Percentiles rank a stretch among this genome's conserved stretches.
Conservation (phyloP, 2,888 invertebrate genomes). For the Cotesia congregata region DNA sequence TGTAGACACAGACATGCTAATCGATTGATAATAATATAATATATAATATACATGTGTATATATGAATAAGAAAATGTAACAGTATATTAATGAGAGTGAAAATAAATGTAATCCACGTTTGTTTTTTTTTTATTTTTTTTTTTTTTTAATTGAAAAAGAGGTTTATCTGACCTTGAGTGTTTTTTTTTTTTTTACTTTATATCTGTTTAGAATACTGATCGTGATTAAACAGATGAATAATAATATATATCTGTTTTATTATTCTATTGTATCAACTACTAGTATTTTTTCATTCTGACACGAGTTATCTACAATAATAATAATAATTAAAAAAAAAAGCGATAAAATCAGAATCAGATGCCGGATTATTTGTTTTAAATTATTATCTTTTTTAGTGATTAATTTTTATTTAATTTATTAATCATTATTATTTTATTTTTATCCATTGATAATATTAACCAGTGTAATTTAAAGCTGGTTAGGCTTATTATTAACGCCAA, state of each 20-base stretch:
- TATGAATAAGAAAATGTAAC: not conserved
- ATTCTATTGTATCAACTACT: not conserved
- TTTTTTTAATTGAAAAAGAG: not conserved
- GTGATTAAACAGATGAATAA: slow-evolving; percentile 16
- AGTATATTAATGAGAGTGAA: slow-evolving; percentile 5
- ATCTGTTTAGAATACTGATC: not conserved
- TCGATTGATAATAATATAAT: not conserved
- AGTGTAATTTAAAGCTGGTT: not conserved
- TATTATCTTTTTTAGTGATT: not conserved
- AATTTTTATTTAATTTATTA: not conserved
- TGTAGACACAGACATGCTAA: not conserved
- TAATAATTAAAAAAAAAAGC: not conserved
- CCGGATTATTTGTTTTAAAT: slow-evolving; percentile 1
- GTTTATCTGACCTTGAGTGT: slow-evolving; percentile 10
- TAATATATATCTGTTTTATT: not conserved
- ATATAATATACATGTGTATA: not conserved
- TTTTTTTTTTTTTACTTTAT: slow-evolving; percentile 1
- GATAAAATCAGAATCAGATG: not conserved
- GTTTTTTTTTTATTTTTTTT: not conserved
- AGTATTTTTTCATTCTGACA: slow-evolving; percentile 4
- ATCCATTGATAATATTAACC: not conserved
- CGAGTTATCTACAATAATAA: not conserved
- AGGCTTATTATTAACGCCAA: not conserved
- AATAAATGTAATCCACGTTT: not conserved
- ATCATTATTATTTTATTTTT: slow-evolving; percentile 1